These are phyloP conservation scores for Proales similis DNA, from an alignment of 1,140 invertebrate genomes.

Conservation along the genomic window DNA sequence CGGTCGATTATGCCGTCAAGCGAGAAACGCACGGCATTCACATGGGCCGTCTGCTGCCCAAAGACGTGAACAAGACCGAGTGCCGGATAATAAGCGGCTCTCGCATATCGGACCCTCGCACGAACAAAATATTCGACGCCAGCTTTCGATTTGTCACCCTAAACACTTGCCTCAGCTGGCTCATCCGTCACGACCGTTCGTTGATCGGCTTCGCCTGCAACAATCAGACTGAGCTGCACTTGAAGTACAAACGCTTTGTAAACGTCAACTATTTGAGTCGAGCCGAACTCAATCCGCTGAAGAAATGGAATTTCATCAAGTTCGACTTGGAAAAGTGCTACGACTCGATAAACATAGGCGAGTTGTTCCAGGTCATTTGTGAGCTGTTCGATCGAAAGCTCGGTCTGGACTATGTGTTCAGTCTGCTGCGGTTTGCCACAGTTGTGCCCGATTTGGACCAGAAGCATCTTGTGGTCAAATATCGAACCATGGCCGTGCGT, in stretches of 20 bases:
- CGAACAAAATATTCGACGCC: background rate
- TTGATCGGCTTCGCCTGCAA: conserved; percentile 15
- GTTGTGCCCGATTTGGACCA: conserved; percentile 17
- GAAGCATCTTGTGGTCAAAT: conserved; percentile 22
- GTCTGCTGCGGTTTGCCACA: background rate
- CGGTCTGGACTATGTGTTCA: conserved; percentile 12
- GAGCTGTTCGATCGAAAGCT: conserved; percentile 13
- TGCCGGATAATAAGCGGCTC: conserved; percentile 31
- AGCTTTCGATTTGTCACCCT: conserved; percentile 8
- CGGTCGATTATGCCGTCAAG: background rate
- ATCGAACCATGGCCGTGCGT: conserved; percentile 3
- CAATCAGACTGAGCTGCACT: conserved; percentile 22
- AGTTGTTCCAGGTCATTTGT: background rate
- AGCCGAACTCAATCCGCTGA: background rate
- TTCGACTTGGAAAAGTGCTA: conserved; percentile 34
- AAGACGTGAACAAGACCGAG: conserved; percentile 34
- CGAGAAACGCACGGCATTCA: conserved; percentile 10
- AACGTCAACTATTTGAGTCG: conserved; percentile 30
- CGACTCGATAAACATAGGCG: conserved; percentile 27
- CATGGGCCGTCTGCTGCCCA: conserved; percentile 18
- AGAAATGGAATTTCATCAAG: conserved; percentile 37
- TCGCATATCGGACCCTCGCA: conserved; percentile 12
- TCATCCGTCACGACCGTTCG: background rate
- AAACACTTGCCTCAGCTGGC: conserved; percentile 33
- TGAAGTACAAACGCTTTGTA: conserved; percentile 19